Percentiles rank a stretch among this genome's conserved stretches.
phyloP scores from a whole-genome alignment of 2,888 invertebrate genomes.

The Chrysotoxum bicinctum region DNA sequence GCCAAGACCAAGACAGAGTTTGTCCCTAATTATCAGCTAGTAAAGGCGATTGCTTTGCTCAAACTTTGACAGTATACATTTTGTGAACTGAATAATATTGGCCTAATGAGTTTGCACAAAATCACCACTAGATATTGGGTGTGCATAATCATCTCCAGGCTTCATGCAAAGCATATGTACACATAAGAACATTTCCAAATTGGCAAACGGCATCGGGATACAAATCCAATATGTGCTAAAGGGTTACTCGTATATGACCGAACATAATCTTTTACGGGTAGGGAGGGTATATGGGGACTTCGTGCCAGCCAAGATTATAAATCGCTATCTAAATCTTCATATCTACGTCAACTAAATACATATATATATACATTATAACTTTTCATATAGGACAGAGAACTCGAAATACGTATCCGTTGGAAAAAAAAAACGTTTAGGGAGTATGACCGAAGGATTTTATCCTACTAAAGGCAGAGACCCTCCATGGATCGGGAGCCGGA shows the following conservation, averaged over 20 bases:
- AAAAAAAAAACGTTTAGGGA: slow-evolving; percentile 52
- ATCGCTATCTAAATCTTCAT: slow-evolving; percentile 37
- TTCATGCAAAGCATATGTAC: not conserved
- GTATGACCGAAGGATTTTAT: slow-evolving; percentile 31
- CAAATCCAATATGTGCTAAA: slow-evolving; percentile 61
- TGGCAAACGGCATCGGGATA: slow-evolving; percentile 61
- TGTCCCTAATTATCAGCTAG: slow-evolving; percentile 58
- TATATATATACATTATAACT: not conserved
- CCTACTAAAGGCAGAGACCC: too few relatives aligned
- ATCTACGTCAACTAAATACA: not conserved
- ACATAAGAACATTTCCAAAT: slow-evolving; percentile 56
- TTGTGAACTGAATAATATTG: slow-evolving; percentile 63
- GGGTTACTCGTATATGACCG: slow-evolving; percentile 43
- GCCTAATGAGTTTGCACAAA: slow-evolving; percentile 66
- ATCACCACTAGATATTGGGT: slow-evolving; percentile 7
- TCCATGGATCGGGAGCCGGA: too few relatives aligned
- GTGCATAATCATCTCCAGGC: not conserved
- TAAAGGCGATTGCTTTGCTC: slow-evolving; percentile 49
- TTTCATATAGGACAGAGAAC: not conserved
- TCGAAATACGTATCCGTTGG: slow-evolving; percentile 19
- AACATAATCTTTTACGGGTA: not conserved
- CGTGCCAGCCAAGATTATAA: slow-evolving; percentile 50
- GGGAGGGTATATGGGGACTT: not conserved
- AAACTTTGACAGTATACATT: slow-evolving; percentile 62
- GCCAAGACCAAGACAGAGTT: not conserved